Base-by-base conservation (phyloP, 2,888 invertebrate genomes). In the Prosapia bicincta region DNA sequence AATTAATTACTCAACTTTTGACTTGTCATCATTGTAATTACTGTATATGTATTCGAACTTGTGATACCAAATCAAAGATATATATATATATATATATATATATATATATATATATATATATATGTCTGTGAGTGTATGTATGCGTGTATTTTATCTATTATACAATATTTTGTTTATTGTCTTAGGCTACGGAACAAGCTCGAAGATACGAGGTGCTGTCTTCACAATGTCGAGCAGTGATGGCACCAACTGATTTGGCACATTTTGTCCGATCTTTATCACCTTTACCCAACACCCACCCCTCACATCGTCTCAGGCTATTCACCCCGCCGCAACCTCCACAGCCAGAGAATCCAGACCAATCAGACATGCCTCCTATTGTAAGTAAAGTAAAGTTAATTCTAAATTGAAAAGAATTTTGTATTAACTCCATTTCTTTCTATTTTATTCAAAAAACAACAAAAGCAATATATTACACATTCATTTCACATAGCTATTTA, bases 171-270 rank as follows among this genome's bases (percentile, higher is more conserved):
- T n/a, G n/a, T n/a, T 30, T 30, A 9, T 65, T 24, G n/a, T 43
- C 23, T 1, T 86, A 95, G 95, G 91, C 93, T 69, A 89, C 90
- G 82, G 94, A 94, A 82, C 95, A 96, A 83, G 90, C 92, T 26
- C 90, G 92, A 79, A 90, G 97, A 78, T 97, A 96, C 87, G 94
- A 93, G 83, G 90, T 90, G 15, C 87, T 97, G 69, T 89, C 92
- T 79, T 88, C 90, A 71, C 93, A 95, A 82, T 93, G 95, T 80
- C 91, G 92, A 77, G 89, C 90, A 0, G 91, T 96, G 2, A 90
- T 91, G 67, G 91, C 93, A 66, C 87, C 90, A 66, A 88, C 89
- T 1, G 95, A 96, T 84, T 85, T 96, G 78, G 90, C 91, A 26
- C 92, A 94, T 83, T 89, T 97, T 81, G 93, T 95, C 69, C 89